Percentiles rank a stretch among this genome's conserved stretches.
These are phyloP conservation scores for Bos taurus DNA, from an alignment of 2,113 vertebrate species.

Conservation along the genomic window DNA sequence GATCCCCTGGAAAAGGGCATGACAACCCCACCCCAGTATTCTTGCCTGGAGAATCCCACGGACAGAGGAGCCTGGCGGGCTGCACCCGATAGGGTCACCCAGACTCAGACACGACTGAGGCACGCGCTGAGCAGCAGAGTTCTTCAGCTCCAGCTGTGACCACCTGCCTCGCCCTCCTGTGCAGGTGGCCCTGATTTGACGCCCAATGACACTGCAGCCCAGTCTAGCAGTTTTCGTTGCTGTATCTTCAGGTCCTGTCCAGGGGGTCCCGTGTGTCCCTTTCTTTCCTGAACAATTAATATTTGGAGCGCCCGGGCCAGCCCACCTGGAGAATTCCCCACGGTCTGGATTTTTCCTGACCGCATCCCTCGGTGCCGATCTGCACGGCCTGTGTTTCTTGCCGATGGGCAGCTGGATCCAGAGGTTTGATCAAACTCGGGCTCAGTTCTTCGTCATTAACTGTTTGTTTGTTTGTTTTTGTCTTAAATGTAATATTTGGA, in stretches of 20 bases:
- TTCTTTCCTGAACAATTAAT: neutral
- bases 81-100: neutral
- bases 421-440: neutral
- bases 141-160: accelerated
- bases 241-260: neutral
- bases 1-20: neutral
- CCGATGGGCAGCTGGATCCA: neutral
- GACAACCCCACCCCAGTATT: neutral
- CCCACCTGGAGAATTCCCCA: neutral
- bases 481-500: neutral
- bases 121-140: neutral
- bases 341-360: accelerated
- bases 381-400: accelerated
- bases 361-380: accelerated
- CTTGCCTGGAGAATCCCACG: neutral
- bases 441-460: neutral
- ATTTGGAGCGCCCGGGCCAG: neutral
- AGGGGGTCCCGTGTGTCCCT: neutral
- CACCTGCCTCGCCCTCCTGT: accelerated
- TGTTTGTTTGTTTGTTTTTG: neutral
- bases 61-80: neutral
- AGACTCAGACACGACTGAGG: neutral
- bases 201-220: accelerated
- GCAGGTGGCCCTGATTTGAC: accelerated
- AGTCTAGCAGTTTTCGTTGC: accelerated